Conservation (phyloP, 2,888 invertebrate genomes). For the Drosophila demipolita region DNA sequence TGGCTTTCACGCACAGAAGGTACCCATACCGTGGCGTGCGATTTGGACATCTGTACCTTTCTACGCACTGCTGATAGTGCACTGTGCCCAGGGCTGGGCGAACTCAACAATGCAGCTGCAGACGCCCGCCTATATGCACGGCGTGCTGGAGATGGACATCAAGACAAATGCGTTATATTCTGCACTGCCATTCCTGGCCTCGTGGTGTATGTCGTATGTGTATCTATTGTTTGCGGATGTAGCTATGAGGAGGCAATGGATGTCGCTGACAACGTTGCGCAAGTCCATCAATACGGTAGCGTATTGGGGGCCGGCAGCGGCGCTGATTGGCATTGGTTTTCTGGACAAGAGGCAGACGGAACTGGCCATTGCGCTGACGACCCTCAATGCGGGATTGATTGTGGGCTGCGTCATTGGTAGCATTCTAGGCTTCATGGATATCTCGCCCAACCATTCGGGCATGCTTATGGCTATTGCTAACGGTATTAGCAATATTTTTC, state of each 20-base stretch:
- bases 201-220: conserved; percentile 86
- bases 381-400: conserved; percentile 86
- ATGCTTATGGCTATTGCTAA: conserved; percentile 89
- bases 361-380: conserved; percentile 86
- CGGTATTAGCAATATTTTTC: conserved; percentile 87
- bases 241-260: conserved; percentile 81
- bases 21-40: conserved; percentile 87
- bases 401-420: conserved; percentile 83
- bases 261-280: conserved; percentile 80
- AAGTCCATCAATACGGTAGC: conserved; percentile 76
- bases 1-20: conserved; percentile 67
- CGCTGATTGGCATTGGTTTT: conserved; percentile 86
- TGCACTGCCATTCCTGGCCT: conserved; percentile 86
- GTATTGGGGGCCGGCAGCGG: conserved; percentile 86
- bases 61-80: conserved; percentile 86
- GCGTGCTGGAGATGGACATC: conserved; percentile 87
- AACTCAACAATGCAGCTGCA: conserved; percentile 89
- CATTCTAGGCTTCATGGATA: conserved; percentile 87
- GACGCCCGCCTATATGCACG: conserved; percentile 89
- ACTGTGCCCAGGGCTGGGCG: conserved; percentile 89
- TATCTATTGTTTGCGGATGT: conserved; percentile 85
- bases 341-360: conserved; percentile 83
- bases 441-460: conserved; percentile 89
- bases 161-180: conserved; percentile 86
- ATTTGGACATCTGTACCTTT: conserved; percentile 88